Conservation (phyloP, 2,113 vertebrate species). For the Cyphomyrus plagiostoma region DNA sequence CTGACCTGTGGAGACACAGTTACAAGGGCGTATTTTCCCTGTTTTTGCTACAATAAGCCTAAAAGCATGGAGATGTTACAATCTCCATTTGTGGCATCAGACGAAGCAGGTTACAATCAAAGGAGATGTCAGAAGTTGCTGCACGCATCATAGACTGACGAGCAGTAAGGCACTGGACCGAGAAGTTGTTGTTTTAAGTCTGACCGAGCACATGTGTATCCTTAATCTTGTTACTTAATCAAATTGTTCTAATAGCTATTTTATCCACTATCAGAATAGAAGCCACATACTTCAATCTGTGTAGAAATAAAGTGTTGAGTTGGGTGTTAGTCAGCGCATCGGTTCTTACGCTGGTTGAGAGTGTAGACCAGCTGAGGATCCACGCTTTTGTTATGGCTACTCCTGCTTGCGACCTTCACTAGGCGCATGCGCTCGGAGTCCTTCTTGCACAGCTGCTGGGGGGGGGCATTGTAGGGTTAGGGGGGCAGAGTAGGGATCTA, state of each 20-base stretch:
- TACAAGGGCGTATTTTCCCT: neutral
- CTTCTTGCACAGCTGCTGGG: conserved; percentile 55
- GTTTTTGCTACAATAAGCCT: neutral
- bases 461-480: neutral
- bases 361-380: conserved; percentile 55
- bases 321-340: neutral
- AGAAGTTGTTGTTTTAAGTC: neutral
- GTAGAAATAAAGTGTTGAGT: neutral
- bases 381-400: conserved; percentile 35
- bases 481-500: neutral
- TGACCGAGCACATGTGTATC: neutral
- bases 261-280: neutral
- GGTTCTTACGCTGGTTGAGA: conserved; percentile 59
- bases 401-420: conserved; percentile 54
- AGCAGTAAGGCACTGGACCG: neutral
- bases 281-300: neutral
- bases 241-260: neutral
- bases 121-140: neutral
- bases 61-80: neutral
- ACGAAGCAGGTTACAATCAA: neutral
- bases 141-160: neutral
- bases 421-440: conserved; percentile 47
- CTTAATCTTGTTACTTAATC: neutral
- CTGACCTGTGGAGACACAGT: conserved; percentile 48
- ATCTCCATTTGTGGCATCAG: neutral